Evolutionary conservation across 2,113 vertebrate genomes (phyloP).

Genomic region (Lynx canadensis): DNA sequence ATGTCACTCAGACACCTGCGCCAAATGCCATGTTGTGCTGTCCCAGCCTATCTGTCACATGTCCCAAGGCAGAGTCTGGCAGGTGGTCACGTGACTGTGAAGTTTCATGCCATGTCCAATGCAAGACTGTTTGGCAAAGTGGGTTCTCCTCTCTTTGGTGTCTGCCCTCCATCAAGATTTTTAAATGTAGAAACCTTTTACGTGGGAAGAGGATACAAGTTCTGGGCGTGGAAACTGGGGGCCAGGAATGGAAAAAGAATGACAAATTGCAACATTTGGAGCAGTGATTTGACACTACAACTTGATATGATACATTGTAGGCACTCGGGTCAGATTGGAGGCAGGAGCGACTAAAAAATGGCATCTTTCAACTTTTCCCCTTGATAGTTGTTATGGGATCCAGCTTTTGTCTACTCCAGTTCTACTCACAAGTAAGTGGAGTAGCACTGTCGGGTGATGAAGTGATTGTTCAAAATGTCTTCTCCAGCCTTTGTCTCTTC

Average conservation of each 20-base stretch:
- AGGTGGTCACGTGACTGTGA: no score
- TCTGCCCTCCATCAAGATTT: neutral
- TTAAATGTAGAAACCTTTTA: neutral
- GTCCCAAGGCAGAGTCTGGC: neutral
- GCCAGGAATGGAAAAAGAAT: neutral
- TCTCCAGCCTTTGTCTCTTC: neutral
- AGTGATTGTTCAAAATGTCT: neutral
- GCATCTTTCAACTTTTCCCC: neutral
- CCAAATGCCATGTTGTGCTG: neutral
- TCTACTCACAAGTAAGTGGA: neutral
- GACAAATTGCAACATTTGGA: neutral
- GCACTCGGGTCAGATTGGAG: neutral
- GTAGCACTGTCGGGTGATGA: neutral
- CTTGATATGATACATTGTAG: neutral
- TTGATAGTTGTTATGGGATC: neutral
- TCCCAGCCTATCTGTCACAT: neutral
- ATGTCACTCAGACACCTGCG: neutral
- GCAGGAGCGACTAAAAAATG: neutral
- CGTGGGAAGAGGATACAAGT: neutral
- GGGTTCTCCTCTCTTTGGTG: neutral
- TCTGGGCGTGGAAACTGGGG: neutral
- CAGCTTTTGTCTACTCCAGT: neutral
- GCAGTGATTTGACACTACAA: neutral
- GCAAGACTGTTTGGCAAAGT: neutral
- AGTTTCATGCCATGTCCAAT: neutral